These are phyloP conservation scores for Gymnoscopelus microlampas DNA, from an alignment of 2,797 vertebrate species.

Conservation along the genomic window DNA sequence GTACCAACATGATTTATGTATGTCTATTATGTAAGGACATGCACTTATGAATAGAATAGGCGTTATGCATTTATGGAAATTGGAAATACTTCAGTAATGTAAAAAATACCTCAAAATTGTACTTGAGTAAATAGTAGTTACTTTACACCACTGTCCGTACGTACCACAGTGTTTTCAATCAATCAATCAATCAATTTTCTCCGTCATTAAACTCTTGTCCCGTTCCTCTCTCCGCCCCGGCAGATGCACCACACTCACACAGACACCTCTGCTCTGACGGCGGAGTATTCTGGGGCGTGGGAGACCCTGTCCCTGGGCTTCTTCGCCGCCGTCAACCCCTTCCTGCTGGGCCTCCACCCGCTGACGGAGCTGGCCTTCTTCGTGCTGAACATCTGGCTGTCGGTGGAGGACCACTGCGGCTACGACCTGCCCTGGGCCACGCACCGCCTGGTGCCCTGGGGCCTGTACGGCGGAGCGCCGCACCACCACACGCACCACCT, in stretches of 20 bases:
- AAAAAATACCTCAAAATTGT: too few species aligned
- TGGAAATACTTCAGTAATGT: too few species aligned
- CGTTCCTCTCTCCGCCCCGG: constrained; percentile 65
- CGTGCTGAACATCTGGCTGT: constrained; percentile 89
- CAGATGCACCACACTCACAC: constrained; percentile 89
- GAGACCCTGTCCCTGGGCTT: constrained; percentile 88
- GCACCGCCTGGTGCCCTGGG: constrained; percentile 88
- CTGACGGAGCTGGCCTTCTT: constrained; percentile 88
- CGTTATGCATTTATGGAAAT: too few species aligned
- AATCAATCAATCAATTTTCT: too few species aligned
- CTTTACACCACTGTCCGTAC: too few species aligned
- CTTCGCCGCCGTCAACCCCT: constrained; percentile 82
- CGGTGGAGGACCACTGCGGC: constrained; percentile 93
- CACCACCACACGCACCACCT: constrained; percentile 92
- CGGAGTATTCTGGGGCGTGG: constrained; percentile 87
- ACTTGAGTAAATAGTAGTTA: too few species aligned
- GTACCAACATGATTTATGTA: too few species aligned
- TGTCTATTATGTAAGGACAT: too few species aligned
- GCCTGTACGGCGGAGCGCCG: constrained; percentile 86
- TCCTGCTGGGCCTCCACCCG: constrained; percentile 86
- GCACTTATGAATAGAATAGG: too few species aligned
- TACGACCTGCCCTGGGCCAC: constrained; percentile 92
- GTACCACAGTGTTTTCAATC: too few species aligned
- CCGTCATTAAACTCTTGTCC: not conserved
- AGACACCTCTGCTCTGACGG: constrained; percentile 86